Evolutionary conservation across 2,113 vertebrate species (phyloP).

Genomic region (Tenebrosternarchus preto): DNA sequence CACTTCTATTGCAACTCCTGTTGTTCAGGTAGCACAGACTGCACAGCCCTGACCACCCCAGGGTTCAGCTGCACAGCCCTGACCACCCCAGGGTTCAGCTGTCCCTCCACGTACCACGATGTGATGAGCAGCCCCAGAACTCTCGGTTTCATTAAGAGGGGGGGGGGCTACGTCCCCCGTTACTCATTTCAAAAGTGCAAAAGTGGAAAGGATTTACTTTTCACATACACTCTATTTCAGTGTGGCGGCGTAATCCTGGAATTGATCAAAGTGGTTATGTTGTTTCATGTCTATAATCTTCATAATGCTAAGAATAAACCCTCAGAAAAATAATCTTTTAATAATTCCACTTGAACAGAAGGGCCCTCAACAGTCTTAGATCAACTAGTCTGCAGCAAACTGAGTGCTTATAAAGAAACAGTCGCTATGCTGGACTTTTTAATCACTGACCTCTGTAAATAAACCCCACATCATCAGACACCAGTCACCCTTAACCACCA

Average conservation of each 20-base stretch:
- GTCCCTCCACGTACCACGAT: too few species aligned
- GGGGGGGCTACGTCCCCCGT: too few species aligned
- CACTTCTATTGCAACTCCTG: too few species aligned
- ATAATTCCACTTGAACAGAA: slow-evolving; percentile 9
- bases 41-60: too few species aligned
- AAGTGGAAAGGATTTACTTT: too few species aligned
- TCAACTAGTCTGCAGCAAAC: not conserved
- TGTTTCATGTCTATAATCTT: slow-evolving; percentile 22
- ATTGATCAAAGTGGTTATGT: slow-evolving; percentile 31
- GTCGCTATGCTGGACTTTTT: not conserved
- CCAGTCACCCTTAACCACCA: slow-evolving; percentile 8
- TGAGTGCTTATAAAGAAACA: slow-evolving; percentile 10
- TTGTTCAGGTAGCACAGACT: too few species aligned
- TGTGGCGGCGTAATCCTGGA: not conserved
- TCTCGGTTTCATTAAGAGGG: too few species aligned
- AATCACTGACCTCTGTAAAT: too few species aligned
- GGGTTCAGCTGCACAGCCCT: too few species aligned
- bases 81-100: too few species aligned
- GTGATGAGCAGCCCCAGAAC: too few species aligned
- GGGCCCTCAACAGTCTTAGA: slow-evolving; percentile 22
- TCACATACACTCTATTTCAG: not conserved
- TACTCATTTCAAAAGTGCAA: too few species aligned
- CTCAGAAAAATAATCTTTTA: slow-evolving; percentile 2
- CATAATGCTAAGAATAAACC: not conserved
- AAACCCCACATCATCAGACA: not conserved